Base-by-base conservation (phyloP, 2,797 vertebrate species). In the Myiotriccus ornatus region DNA sequence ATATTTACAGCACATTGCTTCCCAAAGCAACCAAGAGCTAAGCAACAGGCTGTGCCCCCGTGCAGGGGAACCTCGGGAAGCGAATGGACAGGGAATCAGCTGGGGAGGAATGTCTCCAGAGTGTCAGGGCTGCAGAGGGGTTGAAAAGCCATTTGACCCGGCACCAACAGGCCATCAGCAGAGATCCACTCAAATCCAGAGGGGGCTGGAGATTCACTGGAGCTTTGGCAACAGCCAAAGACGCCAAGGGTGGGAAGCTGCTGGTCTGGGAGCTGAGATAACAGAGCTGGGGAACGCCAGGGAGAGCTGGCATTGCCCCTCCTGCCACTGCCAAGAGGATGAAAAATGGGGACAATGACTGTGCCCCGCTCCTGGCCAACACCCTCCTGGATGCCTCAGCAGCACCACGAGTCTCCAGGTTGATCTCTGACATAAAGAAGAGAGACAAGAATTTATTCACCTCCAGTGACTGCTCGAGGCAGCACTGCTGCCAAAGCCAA, bases 1-100 rank as follows among this genome's bases (percentile, higher is more conserved):
- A 3, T 30, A 79, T 88, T 94, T 84, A 28, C 76, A 84, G 41
- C 87, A 56, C 71, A 43, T 77, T 91, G 69, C 76, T 91, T 59
- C 32, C 85, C 91, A 91, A 88, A 96, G 85, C 87, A 80, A 37
- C 90, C 87, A 49, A 94, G 22, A 85, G 87, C 95, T 73, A 37
- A 95, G 94, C 92, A 90, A 86, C 69, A 71, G 78, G 32, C 56
- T 59, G 64, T 44, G 46, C 34, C 87, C 70, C 79, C 5, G 1
- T 2, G 53, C 76, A 59, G 75, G 0, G 0, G 93, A 90, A 87
- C 49, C 64, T 78, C 4, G 3, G 79, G 65, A 43, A 52, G 46
- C 9, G 25, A 81, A 90, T 7, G 87, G 87, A 10, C 59, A 17
- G 16, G 77, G 73, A 86, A 50, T 44, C 17, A 44, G 65, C 65